Percentiles rank a stretch among this genome's conserved stretches.
Evolutionary conservation across 2,113 vertebrate genomes (phyloP).

Genomic region (Cyrtonyx montezumae): DNA sequence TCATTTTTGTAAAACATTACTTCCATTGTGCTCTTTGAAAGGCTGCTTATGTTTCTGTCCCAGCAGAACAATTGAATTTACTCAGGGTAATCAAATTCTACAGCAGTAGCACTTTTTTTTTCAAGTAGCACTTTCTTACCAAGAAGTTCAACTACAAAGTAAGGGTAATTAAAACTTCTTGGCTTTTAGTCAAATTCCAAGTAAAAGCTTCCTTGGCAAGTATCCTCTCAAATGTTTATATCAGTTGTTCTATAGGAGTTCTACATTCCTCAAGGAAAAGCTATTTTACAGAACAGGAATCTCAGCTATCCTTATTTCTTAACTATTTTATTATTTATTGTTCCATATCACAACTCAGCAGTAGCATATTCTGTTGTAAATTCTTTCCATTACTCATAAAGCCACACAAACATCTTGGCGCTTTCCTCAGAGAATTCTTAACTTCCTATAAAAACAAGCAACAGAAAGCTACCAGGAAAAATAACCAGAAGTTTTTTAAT

Average conservation of each 20-base stretch:
- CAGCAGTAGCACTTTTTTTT: not conserved
- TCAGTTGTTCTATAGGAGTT: not conserved
- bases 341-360: conserved; percentile 21
- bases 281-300: not conserved
- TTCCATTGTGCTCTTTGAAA: not conserved
- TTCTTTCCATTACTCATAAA: conserved; percentile 59
- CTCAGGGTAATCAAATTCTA: not conserved
- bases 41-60: not conserved
- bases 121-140: not conserved
- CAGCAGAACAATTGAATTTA: not conserved
- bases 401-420: conserved; percentile 38
- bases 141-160: not conserved
- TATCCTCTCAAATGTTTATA: not conserved
- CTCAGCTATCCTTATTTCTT: not conserved
- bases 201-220: not conserved
- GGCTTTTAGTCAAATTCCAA: conserved; percentile 1
- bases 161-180: not conserved
- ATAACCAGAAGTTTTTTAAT: conserved; percentile 25
- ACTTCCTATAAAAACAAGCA: conserved; percentile 68
- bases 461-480: conserved; percentile 53
- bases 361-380: conserved; percentile 16
- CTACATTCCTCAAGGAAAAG: not conserved
- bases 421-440: conserved; percentile 54
- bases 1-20: not conserved
- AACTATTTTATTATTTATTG: conserved; percentile 31